Evolutionary conservation across 1,140 invertebrate species (phyloP).

Genomic region (Vanessa atalanta): DNA sequence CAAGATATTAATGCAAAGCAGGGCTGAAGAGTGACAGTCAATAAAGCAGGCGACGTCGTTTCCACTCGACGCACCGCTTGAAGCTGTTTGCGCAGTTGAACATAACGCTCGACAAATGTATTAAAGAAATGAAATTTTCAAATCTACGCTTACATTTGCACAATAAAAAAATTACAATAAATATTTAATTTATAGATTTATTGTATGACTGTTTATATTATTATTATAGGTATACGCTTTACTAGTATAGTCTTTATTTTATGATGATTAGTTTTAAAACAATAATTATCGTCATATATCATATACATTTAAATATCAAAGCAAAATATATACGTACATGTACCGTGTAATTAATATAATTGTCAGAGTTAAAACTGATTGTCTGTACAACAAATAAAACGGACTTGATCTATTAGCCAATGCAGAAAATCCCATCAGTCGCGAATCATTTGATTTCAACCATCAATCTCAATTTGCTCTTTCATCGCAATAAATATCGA

Average conservation of each 20-base stretch:
- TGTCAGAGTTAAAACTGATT: not conserved
- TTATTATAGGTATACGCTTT: too few species aligned
- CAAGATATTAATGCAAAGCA: constrained; percentile 18
- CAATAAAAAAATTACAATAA: not conserved
- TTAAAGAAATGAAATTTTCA: constrained; percentile 1
- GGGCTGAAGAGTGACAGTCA: not conserved
- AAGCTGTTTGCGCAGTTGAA: constrained; percentile 14
- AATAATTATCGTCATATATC: too few species aligned
- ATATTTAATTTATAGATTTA: not conserved
- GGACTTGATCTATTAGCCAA: constrained; percentile 5
- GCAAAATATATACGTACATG: not conserved
- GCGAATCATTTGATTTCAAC: constrained; percentile 11
- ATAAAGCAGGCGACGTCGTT: constrained; percentile 7
- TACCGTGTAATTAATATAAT: not conserved
- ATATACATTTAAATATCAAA: not conserved
- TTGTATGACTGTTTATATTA: not conserved
- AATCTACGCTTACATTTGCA: constrained; percentile 3
- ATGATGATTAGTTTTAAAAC: too few species aligned
- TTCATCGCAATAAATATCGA: constrained; percentile 18
- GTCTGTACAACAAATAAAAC: constrained; percentile 4
- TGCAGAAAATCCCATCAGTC: constrained; percentile 6
- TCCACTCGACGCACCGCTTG: not conserved
- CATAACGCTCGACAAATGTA: constrained; percentile 1
- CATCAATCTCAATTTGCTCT: constrained; percentile 15
- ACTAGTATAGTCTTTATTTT: too few species aligned